Conservation (phyloP, 2,888 invertebrate genomes). For the Lottia scabra region DNA sequence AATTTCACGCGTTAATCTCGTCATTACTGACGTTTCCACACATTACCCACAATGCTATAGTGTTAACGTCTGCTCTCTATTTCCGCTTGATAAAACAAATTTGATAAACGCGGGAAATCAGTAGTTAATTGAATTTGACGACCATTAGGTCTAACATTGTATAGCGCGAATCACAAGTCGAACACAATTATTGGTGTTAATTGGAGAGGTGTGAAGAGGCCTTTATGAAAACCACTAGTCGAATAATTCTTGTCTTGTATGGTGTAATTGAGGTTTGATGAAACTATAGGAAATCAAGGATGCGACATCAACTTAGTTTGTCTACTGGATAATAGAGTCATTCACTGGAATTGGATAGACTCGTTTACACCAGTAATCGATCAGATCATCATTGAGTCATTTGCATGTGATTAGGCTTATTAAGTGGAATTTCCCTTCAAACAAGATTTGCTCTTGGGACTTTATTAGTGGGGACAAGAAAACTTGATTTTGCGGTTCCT, state of each 20-base stretch:
- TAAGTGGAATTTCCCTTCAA: too few relatives aligned
- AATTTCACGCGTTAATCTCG: slow-evolving; percentile 6
- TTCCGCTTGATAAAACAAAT: slow-evolving; percentile 3
- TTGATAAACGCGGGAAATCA: slow-evolving; percentile 2
- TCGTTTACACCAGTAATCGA: too few relatives aligned
- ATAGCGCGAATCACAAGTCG: slow-evolving; percentile 1
- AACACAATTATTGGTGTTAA: background rate
- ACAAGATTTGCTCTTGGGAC: too few relatives aligned
- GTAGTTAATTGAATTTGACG: slow-evolving; percentile 3
- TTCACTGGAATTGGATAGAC: too few relatives aligned
- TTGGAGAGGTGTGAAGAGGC: background rate
- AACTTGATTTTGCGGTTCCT: too few relatives aligned
- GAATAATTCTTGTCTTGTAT: slow-evolving; percentile 3
- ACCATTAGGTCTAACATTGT: background rate
- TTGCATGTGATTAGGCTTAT: too few relatives aligned
- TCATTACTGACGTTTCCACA: slow-evolving; percentile 1
- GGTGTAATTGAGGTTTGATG: background rate
- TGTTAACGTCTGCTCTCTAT: slow-evolving; percentile 6
- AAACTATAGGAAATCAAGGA: background rate
- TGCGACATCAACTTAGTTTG: too few relatives aligned
- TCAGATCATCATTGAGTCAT: too few relatives aligned
- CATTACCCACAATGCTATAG: slow-evolving; percentile 1
- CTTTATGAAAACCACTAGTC: slow-evolving; percentile 1
- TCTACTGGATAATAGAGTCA: too few relatives aligned
- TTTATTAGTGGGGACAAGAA: too few relatives aligned